These are phyloP conservation scores for Poeciliopsis turrubarensis DNA, from an alignment of 2,113 vertebrate genomes.

Conservation along the genomic window DNA sequence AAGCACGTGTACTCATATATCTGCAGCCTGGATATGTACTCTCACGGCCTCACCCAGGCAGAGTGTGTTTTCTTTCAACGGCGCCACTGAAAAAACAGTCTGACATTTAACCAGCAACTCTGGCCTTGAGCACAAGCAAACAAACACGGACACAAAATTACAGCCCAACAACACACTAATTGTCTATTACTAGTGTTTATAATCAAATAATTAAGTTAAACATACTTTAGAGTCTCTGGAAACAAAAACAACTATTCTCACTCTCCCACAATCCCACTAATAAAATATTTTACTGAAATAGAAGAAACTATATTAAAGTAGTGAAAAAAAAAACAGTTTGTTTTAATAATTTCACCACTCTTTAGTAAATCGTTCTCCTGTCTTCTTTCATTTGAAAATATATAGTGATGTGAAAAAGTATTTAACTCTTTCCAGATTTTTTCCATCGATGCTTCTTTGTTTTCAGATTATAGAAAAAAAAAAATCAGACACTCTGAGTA, in stretches of 20 bases:
- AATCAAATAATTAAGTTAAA: slow-evolving; percentile 57
- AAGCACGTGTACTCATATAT: slow-evolving; percentile 5
- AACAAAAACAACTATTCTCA: slow-evolving; percentile 58
- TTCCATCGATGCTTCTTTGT: not conserved
- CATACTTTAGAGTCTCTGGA: slow-evolving; percentile 41
- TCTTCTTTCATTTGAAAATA: not conserved
- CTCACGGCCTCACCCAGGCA: slow-evolving; percentile 41
- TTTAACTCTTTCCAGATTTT: not conserved
- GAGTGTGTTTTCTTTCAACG: slow-evolving; percentile 47
- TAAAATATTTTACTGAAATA: not conserved
- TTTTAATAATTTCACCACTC: not conserved
- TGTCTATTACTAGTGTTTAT: slow-evolving; percentile 48
- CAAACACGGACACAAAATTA: slow-evolving; percentile 21
- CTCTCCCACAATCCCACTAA: not conserved
- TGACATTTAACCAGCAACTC: slow-evolving; percentile 39
- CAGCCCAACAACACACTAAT: slow-evolving; percentile 43
- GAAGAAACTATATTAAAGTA: slow-evolving; percentile 5
- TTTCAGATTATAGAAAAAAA: too few relatives aligned
- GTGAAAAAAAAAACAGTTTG: not conserved
- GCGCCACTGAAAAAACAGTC: slow-evolving; percentile 54
- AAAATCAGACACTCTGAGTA: not conserved
- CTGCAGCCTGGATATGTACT: slow-evolving; percentile 6
- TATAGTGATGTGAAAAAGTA: not conserved
- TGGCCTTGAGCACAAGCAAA: not conserved
- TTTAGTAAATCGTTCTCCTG: not conserved